These are phyloP conservation scores for Sparidentex hasta DNA, from an alignment of 2,797 vertebrate species.

Conservation along the genomic window DNA sequence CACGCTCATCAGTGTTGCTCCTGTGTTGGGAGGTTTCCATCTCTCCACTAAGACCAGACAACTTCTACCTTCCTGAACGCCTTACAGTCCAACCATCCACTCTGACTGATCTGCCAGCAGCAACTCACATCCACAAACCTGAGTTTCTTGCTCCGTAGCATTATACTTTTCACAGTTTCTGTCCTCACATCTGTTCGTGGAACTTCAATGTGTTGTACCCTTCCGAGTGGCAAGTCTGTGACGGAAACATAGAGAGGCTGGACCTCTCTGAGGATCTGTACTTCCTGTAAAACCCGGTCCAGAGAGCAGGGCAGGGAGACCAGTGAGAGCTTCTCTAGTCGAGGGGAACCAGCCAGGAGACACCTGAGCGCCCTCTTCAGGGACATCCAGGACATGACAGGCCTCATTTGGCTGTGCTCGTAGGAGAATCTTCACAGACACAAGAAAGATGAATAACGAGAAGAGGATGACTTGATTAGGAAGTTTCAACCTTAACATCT, in stretches of 20 bases:
- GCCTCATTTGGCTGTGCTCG: conserved; percentile 71
- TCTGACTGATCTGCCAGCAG: conserved; percentile 79
- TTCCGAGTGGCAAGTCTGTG: conserved; percentile 49
- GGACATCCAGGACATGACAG: conserved; percentile 58
- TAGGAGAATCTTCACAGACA: conserved; percentile 79
- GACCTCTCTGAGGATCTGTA: conserved; percentile 33
- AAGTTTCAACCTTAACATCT: background rate
- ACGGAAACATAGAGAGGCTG: background rate
- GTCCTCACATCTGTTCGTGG: conserved; percentile 74
- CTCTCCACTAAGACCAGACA: conserved; percentile 59
- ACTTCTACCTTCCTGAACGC: conserved; percentile 42
- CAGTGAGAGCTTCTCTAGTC: conserved; percentile 81
- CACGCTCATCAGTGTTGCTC: background rate
- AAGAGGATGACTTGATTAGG: background rate
- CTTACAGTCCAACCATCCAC: conserved; percentile 25
- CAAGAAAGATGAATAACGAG: conserved; percentile 5
- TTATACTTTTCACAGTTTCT: conserved; percentile 65
- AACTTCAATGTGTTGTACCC: conserved; percentile 67
- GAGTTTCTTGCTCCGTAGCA: conserved; percentile 65
- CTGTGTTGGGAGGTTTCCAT: background rate
- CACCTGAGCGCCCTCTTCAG: conserved; percentile 76
- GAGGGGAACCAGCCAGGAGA: conserved; percentile 76
- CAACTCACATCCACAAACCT: conserved; percentile 75
- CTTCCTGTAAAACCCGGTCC: conserved; percentile 71
- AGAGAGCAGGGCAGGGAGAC: conserved; percentile 82